phyloP scores from a whole-genome alignment of 2,113 vertebrate species.

The Chrysochloris asiatica region DNA sequence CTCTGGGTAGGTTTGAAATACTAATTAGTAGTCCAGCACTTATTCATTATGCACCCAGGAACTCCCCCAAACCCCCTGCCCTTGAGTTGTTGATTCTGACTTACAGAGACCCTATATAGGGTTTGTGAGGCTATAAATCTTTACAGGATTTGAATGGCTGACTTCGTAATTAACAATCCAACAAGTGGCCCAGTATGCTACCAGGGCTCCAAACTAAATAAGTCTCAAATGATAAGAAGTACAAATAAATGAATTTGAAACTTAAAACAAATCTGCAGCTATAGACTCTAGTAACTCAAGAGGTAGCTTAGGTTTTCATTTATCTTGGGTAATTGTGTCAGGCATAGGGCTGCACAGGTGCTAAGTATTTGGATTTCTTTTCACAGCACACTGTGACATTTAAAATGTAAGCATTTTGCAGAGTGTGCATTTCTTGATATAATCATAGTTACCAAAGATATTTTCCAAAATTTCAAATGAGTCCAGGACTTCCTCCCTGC shows the following conservation, averaged over 20 bases:
- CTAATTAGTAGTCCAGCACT: neutral
- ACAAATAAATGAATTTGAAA: neutral
- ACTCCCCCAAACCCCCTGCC: too few relatives aligned
- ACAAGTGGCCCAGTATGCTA: too few relatives aligned
- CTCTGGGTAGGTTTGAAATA: neutral
- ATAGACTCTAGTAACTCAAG: neutral
- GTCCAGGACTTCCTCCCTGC: neutral
- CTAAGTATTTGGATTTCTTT: neutral
- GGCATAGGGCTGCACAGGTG: neutral
- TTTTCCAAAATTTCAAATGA: slow-evolving; percentile 27
- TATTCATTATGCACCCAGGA: neutral
- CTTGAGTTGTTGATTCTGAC: too few relatives aligned
- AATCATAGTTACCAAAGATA: neutral
- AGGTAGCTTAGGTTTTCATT: neutral
- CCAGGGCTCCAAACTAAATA: too few relatives aligned
- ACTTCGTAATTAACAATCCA: too few relatives aligned
- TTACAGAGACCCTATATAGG: too few relatives aligned
- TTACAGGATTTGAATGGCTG: too few relatives aligned
- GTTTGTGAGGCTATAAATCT: too few relatives aligned
- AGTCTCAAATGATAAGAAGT: neutral
- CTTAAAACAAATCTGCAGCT: neutral
- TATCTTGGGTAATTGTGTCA: neutral
- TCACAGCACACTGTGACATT: neutral
- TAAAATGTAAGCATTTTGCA: neutral
- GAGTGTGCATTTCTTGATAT: neutral